phyloP scores from a whole-genome alignment of 1,140 invertebrate species.

The Berghia stephanieae region DNA sequence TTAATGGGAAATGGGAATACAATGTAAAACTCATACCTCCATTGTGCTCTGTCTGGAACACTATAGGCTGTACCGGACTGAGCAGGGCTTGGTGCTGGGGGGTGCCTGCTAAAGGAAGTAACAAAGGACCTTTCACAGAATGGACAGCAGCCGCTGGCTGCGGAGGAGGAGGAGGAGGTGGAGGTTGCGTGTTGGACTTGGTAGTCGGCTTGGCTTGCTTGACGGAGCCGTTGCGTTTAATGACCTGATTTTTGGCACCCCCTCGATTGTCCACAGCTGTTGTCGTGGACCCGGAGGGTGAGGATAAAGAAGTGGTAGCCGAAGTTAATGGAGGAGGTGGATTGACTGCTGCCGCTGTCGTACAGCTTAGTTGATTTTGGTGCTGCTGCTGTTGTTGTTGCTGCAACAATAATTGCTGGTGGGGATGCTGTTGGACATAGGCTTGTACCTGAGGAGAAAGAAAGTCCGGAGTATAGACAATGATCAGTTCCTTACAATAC shows the following conservation, averaged over 20 bases:
- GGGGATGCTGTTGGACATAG: slow-evolving; percentile 23
- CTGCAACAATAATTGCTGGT: slow-evolving; percentile 16
- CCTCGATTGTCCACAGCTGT: slow-evolving; percentile 35
- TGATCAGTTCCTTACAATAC: no score
- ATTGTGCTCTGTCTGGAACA: slow-evolving; percentile 38
- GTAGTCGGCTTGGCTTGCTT: slow-evolving; percentile 36
- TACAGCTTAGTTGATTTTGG: no score
- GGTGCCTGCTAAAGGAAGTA: slow-evolving; percentile 6
- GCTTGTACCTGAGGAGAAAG: neutral
- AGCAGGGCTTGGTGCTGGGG: slow-evolving; percentile 26
- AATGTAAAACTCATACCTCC: slow-evolving; percentile 34
- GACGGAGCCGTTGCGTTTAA: slow-evolving; percentile 34
- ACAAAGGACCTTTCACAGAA: neutral
- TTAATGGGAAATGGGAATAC: no score
- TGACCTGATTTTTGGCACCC: slow-evolving; percentile 36
- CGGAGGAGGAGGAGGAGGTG: slow-evolving; percentile 25
- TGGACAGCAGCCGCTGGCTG: slow-evolving; percentile 13
- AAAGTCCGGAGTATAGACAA: no score
- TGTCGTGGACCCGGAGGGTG: slow-evolving; percentile 32
- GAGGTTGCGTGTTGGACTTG: slow-evolving; percentile 36
- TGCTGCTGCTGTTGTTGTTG: slow-evolving; percentile 44
- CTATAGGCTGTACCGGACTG: slow-evolving; percentile 27
- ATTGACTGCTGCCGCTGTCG: no score
- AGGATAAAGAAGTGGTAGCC: slow-evolving; percentile 15
- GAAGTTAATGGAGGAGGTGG: slow-evolving; percentile 15